These are phyloP conservation scores for Ptychochromis oligacanthus DNA, from an alignment of 2,113 vertebrate species.

Conservation along the genomic window DNA sequence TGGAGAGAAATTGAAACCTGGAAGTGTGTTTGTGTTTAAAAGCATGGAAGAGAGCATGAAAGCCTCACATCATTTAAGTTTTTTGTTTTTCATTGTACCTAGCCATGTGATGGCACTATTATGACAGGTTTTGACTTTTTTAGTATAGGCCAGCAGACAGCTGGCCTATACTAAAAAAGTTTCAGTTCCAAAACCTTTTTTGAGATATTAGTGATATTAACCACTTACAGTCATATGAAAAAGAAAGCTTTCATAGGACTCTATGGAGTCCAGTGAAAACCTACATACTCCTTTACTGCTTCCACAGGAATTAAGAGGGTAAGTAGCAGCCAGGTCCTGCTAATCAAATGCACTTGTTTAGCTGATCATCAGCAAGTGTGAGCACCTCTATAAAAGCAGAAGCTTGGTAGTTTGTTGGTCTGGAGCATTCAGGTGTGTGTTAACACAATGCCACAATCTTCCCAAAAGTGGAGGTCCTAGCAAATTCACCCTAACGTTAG, in stretches of 20 bases:
- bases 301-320: not conserved
- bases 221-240: not conserved
- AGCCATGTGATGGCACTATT: not conserved
- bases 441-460: not conserved
- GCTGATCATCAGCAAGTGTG: not conserved
- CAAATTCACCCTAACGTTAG: not conserved
- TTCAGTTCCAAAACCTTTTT: not conserved
- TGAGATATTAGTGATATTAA: not conserved
- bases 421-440: not conserved
- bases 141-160: not conserved
- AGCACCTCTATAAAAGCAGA: not conserved
- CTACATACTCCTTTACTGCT: not conserved
- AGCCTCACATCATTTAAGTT: not conserved
- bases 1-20: conserved; percentile 1
- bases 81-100: not conserved
- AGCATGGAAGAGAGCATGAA: not conserved
- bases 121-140: not conserved
- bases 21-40: not conserved
- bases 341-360: not conserved
- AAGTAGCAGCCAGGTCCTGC: not conserved
- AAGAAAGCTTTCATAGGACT: not conserved
- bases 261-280: not conserved
- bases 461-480: not conserved
- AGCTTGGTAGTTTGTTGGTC: not conserved
- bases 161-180: too few species aligned